These are phyloP conservation scores for Parambassis ranga DNA, from an alignment of 2,797 vertebrate genomes.

Conservation along the genomic window DNA sequence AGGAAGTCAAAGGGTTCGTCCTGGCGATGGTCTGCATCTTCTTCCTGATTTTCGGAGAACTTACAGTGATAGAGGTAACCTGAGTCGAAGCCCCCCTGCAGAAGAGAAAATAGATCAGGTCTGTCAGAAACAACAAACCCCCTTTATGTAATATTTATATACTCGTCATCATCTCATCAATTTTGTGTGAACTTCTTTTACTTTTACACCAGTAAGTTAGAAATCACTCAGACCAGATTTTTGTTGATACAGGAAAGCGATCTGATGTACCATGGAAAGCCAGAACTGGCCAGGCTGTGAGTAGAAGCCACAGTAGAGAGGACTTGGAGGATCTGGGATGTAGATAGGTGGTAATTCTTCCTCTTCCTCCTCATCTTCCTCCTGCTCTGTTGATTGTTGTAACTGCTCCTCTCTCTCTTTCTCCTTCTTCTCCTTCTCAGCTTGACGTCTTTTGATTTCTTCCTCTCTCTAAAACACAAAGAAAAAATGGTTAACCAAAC, in stretches of 20 bases:
- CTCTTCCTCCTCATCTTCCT: conserved; percentile 63
- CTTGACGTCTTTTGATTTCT: conserved; percentile 77
- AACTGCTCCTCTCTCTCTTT: conserved; percentile 62
- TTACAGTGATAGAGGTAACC: conserved; percentile 92
- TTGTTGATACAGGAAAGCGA: no score
- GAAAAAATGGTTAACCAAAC: conserved; percentile 1
- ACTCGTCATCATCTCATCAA: not conserved
- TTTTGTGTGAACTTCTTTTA: no score
- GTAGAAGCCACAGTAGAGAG: conserved; percentile 90
- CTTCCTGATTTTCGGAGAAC: conserved; percentile 79
- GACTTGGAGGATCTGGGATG: conserved; percentile 84
- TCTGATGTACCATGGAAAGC: conserved; percentile 91
- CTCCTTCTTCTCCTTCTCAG: conserved; percentile 72
- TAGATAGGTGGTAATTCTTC: conserved; percentile 82
- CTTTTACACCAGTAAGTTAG: no score
- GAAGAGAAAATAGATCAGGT: not conserved
- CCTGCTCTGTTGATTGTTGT: conserved; percentile 59
- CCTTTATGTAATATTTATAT: not conserved
- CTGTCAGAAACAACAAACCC: not conserved
- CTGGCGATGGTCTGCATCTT: conserved; percentile 64
- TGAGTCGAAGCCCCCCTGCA: conserved; percentile 88
- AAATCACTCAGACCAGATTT: no score
- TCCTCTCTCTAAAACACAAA: conserved; percentile 79
- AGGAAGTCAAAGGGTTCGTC: conserved; percentile 87
- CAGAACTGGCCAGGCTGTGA: conserved; percentile 89